A percentile compares a stretch with the other conserved stretches of the same genome.
phyloP scores from a whole-genome alignment of 2,888 invertebrate genomes.

The Oscheius sp. region DNA sequence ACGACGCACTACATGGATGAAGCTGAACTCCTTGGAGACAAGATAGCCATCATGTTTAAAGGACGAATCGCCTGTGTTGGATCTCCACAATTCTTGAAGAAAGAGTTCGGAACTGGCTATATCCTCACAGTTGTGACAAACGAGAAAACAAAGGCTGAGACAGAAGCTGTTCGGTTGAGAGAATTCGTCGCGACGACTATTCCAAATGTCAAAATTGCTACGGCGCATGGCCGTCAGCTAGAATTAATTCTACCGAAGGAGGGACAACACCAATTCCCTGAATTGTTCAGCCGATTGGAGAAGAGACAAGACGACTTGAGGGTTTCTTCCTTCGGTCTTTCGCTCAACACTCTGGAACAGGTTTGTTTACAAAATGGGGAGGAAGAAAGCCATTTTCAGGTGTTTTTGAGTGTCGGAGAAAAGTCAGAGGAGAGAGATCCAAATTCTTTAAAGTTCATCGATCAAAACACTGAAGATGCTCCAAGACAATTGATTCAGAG shows the following conservation, averaged over 20 bases:
- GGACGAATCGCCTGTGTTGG: slow-evolving; percentile 60
- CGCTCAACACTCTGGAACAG: slow-evolving; percentile 64
- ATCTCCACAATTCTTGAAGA: slow-evolving; percentile 57
- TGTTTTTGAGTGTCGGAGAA: slow-evolving; percentile 31
- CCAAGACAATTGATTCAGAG: slow-evolving; percentile 36
- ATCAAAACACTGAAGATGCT: background rate
- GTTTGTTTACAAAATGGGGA: slow-evolving; percentile 46
- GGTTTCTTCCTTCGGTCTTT: slow-evolving; percentile 55
- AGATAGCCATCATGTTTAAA: slow-evolving; percentile 63
- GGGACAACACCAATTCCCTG: slow-evolving; percentile 46
- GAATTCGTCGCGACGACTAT: background rate
- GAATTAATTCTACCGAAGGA: slow-evolving; percentile 43
- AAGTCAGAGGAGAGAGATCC: background rate
- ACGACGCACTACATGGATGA: slow-evolving; percentile 70
- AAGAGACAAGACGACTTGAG: slow-evolving; percentile 24
- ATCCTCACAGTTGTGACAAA: slow-evolving; percentile 52
- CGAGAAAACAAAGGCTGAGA: slow-evolving; percentile 1
- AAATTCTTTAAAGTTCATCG: no score
- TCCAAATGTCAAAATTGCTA: background rate
- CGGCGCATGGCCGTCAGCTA: slow-evolving; percentile 42
- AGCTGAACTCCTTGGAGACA: slow-evolving; percentile 65
- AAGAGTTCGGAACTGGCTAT: slow-evolving; percentile 59
- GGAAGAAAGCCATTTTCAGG: no score
- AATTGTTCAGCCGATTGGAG: slow-evolving; percentile 58
- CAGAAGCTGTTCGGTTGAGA: slow-evolving; percentile 30